A percentile compares a stretch with the other conserved stretches of the same genome.
These are phyloP conservation scores for Anguilla marmorata DNA, from an alignment of 2,797 vertebrate genomes.

Conservation along the genomic window DNA sequence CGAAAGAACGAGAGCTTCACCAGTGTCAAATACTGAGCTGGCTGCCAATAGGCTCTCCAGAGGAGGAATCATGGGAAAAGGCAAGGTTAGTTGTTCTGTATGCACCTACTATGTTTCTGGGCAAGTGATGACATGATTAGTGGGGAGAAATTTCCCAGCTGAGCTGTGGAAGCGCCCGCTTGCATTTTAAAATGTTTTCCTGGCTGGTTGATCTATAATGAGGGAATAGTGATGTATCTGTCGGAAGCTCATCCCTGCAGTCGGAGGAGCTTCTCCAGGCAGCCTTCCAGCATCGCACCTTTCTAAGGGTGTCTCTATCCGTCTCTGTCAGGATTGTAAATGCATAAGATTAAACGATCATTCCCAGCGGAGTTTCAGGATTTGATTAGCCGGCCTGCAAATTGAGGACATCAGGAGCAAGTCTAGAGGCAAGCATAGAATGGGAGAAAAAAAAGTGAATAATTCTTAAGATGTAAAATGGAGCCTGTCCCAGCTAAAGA, in stretches of 20 bases:
- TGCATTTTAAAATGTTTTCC: slow-evolving; percentile 27
- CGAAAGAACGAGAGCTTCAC: neutral
- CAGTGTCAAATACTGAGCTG: neutral
- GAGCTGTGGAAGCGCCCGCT: neutral
- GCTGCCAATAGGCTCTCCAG: neutral
- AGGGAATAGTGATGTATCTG: slow-evolving; percentile 18
- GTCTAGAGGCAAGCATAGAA: slow-evolving; percentile 14
- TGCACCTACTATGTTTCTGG: slow-evolving; percentile 19
- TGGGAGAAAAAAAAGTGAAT: slow-evolving; percentile 17
- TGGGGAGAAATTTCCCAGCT: slow-evolving; percentile 17
- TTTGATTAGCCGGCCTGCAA: slow-evolving; percentile 19
- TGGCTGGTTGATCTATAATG: slow-evolving; percentile 24
- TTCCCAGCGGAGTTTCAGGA: slow-evolving; percentile 10
- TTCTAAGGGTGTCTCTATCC: neutral
- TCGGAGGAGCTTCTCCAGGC: neutral
- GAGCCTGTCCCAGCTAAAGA: slow-evolving; percentile 33
- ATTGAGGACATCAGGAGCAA: slow-evolving; percentile 14
- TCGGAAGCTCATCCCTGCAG: neutral
- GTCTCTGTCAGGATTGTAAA: slow-evolving; percentile 15
- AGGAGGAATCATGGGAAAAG: slow-evolving; percentile 5
- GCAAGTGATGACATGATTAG: slow-evolving; percentile 27
- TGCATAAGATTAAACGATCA: slow-evolving; percentile 26
- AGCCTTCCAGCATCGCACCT: neutral
- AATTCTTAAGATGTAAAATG: slow-evolving; percentile 30
- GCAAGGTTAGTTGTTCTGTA: slow-evolving; percentile 21